phyloP scores from a whole-genome alignment of 2,113 vertebrate species.

The Phyllostomus hastatus region DNA sequence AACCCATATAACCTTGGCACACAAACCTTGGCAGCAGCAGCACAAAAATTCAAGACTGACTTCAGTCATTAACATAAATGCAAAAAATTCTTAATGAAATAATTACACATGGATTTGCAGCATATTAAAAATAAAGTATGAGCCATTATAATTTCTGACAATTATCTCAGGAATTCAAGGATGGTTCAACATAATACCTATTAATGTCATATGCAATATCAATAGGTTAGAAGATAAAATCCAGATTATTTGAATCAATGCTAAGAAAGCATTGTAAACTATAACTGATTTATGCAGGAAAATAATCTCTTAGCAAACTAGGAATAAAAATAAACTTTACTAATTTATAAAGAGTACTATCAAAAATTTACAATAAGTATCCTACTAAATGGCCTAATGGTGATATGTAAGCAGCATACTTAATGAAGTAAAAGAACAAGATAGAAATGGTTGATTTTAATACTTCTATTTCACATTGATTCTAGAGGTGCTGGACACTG shows the following conservation, averaged over 20 bases:
- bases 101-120: neutral
- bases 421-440: neutral
- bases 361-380: neutral
- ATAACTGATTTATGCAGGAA: neutral
- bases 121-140: neutral
- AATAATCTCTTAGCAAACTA: neutral
- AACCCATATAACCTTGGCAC: neutral
- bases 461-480: neutral
- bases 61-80: neutral
- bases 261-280: neutral
- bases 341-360: neutral
- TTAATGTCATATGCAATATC: neutral
- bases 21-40: neutral
- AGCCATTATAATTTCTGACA: neutral
- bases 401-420: neutral
- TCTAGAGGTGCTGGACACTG: neutral
- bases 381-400: neutral
- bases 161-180: conserved; percentile 45
- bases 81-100: neutral
- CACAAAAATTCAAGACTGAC: neutral
- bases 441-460: neutral
- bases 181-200: conserved; percentile 11
- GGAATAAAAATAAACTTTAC: neutral
- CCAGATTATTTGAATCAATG: neutral
- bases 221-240: conserved; percentile 1